Conservation (phyloP, 2,797 vertebrate genomes). For the Eulemur rubriventer region DNA sequence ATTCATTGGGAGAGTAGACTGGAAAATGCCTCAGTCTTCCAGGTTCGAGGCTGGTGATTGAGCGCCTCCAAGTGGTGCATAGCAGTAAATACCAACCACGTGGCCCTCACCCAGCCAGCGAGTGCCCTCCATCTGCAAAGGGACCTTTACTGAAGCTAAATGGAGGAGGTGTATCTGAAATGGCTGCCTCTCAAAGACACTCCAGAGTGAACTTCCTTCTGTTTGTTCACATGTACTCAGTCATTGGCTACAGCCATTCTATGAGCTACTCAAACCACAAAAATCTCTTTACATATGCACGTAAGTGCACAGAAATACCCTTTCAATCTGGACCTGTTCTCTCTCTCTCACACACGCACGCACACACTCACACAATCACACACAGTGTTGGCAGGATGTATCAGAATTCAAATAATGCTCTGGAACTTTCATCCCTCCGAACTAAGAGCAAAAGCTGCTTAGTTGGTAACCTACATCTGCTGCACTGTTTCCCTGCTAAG, state of each 20-base stretch:
- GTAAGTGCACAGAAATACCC: background rate
- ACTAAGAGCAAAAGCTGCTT: slow-evolving; percentile 79
- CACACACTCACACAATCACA: background rate
- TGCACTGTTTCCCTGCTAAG: slow-evolving; percentile 69
- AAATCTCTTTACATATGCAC: background rate
- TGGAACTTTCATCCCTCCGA: slow-evolving; percentile 76
- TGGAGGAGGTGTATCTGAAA: background rate
- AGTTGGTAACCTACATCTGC: slow-evolving; percentile 75
- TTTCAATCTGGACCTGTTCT: background rate
- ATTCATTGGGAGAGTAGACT: slow-evolving; percentile 27
- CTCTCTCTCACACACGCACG: background rate
- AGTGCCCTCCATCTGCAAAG: background rate
- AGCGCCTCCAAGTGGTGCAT: background rate
- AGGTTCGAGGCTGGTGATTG: slow-evolving; percentile 17
- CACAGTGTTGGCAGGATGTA: slow-evolving; percentile 72
- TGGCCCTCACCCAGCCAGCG: background rate
- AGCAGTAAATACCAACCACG: background rate
- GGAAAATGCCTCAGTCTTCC: slow-evolving; percentile 2
- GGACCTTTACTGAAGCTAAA: background rate
- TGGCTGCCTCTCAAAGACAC: background rate
- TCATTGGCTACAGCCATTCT: slow-evolving; percentile 55
- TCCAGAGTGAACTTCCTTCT: slow-evolving; percentile 4
- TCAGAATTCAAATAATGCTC: slow-evolving; percentile 78
- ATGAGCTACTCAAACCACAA: slow-evolving; percentile 54
- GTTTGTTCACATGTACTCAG: slow-evolving; percentile 40